Conservation (phyloP, 2,797 vertebrate genomes). For the Craterocephalus amniculus region DNA sequence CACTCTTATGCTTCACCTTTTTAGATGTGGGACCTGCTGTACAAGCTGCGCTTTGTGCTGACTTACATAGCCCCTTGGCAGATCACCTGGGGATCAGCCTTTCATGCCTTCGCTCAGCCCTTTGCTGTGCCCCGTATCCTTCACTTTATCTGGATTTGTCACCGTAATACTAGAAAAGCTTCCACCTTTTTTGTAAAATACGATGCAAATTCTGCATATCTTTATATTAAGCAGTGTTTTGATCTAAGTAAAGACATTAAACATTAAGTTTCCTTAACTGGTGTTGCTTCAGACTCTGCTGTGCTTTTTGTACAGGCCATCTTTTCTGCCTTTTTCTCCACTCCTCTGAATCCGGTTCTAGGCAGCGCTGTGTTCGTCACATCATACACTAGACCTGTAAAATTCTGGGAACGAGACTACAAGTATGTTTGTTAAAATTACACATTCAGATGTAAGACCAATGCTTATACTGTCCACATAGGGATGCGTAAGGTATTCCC, state of each 20-base stretch:
- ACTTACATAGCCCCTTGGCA: constrained; percentile 99
- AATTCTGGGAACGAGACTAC: constrained; percentile 99
- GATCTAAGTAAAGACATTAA: neutral
- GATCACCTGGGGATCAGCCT: constrained; percentile 98
- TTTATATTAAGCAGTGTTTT: neutral
- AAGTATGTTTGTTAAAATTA: constrained; percentile 82
- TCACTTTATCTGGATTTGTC: constrained; percentile 36
- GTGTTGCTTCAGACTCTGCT: constrained; percentile 88
- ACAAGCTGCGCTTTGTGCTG: constrained; percentile 96
- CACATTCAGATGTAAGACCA: neutral
- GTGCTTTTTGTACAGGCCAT: constrained; percentile 96
- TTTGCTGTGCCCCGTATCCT: constrained; percentile 99
- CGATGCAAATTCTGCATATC: neutral
- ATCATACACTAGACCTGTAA: constrained; percentile 96
- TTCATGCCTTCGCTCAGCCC: constrained; percentile 98
- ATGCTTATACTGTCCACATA: neutral
- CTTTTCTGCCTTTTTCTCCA: constrained; percentile 95
- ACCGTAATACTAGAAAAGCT: neutral
- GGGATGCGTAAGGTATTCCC: neutral
- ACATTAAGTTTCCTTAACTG: constrained; percentile 81
- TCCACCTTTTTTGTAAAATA: neutral
- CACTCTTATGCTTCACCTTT: constrained; percentile 30
- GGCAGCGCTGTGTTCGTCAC: constrained; percentile 99
- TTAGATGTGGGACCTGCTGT: constrained; percentile 97
- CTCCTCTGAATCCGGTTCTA: constrained; percentile 95